Evolutionary conservation across 2,888 invertebrate species (phyloP), one percentile per base, ranked within the genome.

Genomic region (Eucera pruinosa): DNA sequence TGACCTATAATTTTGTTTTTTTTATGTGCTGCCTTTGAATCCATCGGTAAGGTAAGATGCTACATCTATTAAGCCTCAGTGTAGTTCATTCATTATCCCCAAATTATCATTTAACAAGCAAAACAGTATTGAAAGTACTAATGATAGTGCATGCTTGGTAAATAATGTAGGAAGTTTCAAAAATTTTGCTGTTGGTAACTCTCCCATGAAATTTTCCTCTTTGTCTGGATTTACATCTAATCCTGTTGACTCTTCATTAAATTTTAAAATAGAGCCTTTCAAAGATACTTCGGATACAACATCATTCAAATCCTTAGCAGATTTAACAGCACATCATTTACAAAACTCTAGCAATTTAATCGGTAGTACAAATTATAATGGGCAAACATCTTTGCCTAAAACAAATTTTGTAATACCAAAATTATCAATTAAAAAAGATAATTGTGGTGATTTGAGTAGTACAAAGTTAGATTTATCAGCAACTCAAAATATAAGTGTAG

Each of bases 41-140:
- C 88, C 85, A 75, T 89, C 87, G 90, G 89, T 86, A 92, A 92
- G 92, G 92, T 92, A 92, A 92, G 92, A 86, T 91, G 89, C 83
- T 86, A 85, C 88, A 89, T 62, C 75, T 70, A 61, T 75, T 70
- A 83, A 67, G 58, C 62, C 47, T 41, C 70, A 43, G 55, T 79
- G 61, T 82, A 58, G 52, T 68, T 80, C 58, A 20, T 85, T 85
- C 41, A 48, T 71, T n/a, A 77, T 83, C 61, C 84, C 87, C 2
- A 88, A 86, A 71, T 68, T 87, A 47, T 70, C 66, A 36, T 82
- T 87, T 27, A 80, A 81, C 52, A 75, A 75, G 36, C 41, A 60
- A 47, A 48, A 55, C 30, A 58, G 61, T 58, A 57, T 30, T 25
- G 62, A 65, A 50, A 47, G 54, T 61, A 41, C 33, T 15, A 65